Evolutionary conservation across 2,888 invertebrate genomes (phyloP).

Genomic region (Calameuta filiformis): DNA sequence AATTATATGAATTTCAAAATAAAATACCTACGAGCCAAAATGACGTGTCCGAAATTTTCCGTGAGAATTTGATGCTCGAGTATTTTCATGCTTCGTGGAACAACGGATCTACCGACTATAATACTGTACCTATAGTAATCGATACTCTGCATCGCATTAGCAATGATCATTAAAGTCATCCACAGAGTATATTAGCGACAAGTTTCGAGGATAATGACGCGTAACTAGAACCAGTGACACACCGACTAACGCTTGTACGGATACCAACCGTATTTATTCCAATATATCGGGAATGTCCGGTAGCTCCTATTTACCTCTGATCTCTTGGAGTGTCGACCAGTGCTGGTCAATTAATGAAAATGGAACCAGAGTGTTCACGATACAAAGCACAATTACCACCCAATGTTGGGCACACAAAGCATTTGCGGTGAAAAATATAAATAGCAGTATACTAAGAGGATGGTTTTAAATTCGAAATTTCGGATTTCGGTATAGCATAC

Average conservation of each 20-base stretch:
- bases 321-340: neutral
- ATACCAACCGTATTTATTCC: neutral
- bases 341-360: neutral
- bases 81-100: neutral
- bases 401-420: neutral
- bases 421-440: neutral
- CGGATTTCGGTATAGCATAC: neutral
- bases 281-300: neutral
- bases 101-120: neutral
- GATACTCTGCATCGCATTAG: neutral
- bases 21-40: neutral
- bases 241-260: neutral
- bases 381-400: neutral
- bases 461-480: neutral
- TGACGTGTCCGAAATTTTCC: neutral
- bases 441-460: neutral
- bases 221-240: neutral
- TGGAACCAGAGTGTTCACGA: neutral
- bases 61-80: neutral
- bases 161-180: neutral
- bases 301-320: neutral
- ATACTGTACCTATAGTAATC: neutral
- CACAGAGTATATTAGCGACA: neutral
- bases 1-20: neutral
- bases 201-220: neutral